Conservation (phyloP, 2,888 invertebrate species). For the Metopia argyrocephala region DNA sequence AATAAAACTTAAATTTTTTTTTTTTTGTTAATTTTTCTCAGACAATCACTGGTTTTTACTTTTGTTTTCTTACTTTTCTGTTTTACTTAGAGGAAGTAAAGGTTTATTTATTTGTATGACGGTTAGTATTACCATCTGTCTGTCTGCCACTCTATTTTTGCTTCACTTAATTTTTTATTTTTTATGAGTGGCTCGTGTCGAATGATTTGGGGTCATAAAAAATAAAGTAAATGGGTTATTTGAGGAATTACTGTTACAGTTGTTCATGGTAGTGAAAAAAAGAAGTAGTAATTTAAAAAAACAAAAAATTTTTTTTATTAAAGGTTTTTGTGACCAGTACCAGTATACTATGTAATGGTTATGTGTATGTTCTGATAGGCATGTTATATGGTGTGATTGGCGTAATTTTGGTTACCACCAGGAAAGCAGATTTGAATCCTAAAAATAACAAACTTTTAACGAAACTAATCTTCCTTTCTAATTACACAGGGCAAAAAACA, state of each 20-base stretch:
- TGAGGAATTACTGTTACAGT: background rate
- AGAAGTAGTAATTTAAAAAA: background rate
- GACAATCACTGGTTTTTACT: background rate
- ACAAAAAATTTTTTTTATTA: no score
- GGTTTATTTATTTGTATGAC: slow-evolving; percentile 4
- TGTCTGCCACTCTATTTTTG: slow-evolving; percentile 18
- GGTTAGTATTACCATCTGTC: background rate
- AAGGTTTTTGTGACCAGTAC: no score
- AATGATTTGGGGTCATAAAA: slow-evolving; percentile 23
- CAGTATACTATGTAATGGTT: background rate
- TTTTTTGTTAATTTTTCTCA: background rate
- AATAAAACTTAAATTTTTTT: background rate
- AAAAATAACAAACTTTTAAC: no score
- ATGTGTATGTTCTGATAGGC: slow-evolving; percentile 15
- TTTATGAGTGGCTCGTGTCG: slow-evolving; percentile 27
- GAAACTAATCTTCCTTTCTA: no score
- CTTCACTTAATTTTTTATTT: slow-evolving; percentile 35
- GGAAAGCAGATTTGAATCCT: no score
- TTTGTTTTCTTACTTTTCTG: slow-evolving; percentile 1
- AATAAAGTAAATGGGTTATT: slow-evolving; percentile 3
- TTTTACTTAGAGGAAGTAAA: slow-evolving; percentile 20
- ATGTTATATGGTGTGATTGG: background rate
- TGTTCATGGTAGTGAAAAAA: background rate
- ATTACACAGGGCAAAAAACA: no score
- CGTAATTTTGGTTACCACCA: no score